Base-by-base conservation (phyloP, 2,797 vertebrate species). In the Gorsachius magnificus region DNA sequence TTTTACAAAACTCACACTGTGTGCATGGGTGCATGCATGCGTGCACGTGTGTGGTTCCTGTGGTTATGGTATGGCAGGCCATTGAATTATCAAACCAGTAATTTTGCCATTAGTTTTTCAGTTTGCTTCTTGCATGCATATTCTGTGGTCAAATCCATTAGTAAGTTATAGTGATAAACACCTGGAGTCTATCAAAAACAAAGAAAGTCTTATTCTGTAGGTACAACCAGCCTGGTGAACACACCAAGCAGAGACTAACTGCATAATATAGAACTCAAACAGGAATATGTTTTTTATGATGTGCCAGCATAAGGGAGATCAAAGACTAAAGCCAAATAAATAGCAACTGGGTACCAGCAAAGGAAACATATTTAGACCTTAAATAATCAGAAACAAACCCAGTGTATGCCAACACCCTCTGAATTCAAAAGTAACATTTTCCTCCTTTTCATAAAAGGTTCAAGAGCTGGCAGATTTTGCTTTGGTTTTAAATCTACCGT, bases 141-240 rank as follows among this genome's bases (percentile, higher is more conserved):
- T 97, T 97, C 96, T 96, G 97, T 69, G 97, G 98, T 98, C 96
- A 97, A 97, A 98, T 97, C 97, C 95, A 98, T 98, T 98, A 98
- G 98, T 97, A 97, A 97, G 96, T 97, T 97, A 96, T 31, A 97
- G 96, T 92, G 97, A 98, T 98, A 98, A 98, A 98, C 98, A 98
- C 98, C 98, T 98, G 98, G 98, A 98, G 97, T 97, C 97, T 95
- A 98, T 98, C 98, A 98, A 98, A 98, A 97, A 98, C 98, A 98
- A 98, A 98, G 98, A 98, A 82, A 96, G 97, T 93, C 96, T 98
- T 98, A 98, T 98, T 98, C 98, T 83, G 89, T 95, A 95, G 79
- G 83, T 90, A 91, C 93, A 96, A 91, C 90, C 88, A 95, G 97
- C 95, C 97, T 97, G 95, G 95, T 89, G 83, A 98, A 95, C 94